Base-by-base conservation (phyloP, 2,888 invertebrate species). In the Drosophila peninsularis region DNA sequence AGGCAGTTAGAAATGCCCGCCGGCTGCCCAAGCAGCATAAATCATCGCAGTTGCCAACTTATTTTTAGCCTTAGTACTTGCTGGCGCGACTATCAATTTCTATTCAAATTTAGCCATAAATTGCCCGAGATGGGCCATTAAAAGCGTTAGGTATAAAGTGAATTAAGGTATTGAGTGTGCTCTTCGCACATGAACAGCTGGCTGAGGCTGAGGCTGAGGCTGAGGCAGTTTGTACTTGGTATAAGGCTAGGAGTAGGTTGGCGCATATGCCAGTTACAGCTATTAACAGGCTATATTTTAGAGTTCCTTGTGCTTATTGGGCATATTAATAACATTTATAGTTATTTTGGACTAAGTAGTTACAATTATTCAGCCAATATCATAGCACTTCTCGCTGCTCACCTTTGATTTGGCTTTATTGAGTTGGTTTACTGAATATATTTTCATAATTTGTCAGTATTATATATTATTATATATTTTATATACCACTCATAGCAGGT, bases 11-110 rank as follows among this genome's bases (percentile, higher is more conserved):
- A 49, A 32, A 36, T 57, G 53, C 57, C 57, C 39, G 56, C 5
- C 56, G 60, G 41, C 57, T 54, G 50, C 44, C 32, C 44, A 44
- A 21, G 44, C 30, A 21, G 45, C 71, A 50, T 71, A 70, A 71
- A 63, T 71, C 49, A 58, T 19, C 14, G 5, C n/a, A 13, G 13
- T n/a, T 34, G 34, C 36, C 1, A 10, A 24, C 17, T n/a, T 11
- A 11, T 37, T 50, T 62, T 44, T 32, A 70, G n/a, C 57, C 32
- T 24, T 56, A 34, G 32, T 34, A 34, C 32, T 24, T n/a, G 3
- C 1, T 34, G 21, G 21, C 6, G 21, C 42, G 44, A 36, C 30
- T 19, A 52, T 19, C 52, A 45, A 32, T 19, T 36, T 30, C 37
- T 27, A 62, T 49, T 45, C 9, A 56, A 45, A 27, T 56, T 45